These are phyloP conservation scores for Drosophila triauraria DNA, from an alignment of 1,140 invertebrate species.

Conservation along the genomic window DNA sequence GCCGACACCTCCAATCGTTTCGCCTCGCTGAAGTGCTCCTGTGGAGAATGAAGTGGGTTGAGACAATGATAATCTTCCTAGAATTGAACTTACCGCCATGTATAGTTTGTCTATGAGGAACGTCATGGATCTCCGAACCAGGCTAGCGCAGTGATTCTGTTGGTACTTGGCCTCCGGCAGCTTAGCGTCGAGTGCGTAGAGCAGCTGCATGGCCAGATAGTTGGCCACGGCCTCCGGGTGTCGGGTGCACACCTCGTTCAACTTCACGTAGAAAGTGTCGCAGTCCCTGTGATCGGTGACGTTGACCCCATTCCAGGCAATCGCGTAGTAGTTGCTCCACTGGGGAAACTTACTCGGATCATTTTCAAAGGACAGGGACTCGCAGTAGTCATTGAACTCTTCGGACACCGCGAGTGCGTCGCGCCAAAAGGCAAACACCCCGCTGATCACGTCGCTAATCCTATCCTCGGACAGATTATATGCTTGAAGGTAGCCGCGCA, in stretches of 20 bases:
- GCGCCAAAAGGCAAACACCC: constrained; percentile 66
- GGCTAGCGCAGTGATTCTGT: constrained; percentile 68
- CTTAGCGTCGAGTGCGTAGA: constrained; percentile 66
- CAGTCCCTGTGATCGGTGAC: constrained; percentile 7
- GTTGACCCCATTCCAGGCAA: constrained; percentile 55
- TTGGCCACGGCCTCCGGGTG: constrained; percentile 65
- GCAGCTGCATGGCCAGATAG: constrained; percentile 73
- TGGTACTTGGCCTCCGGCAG: constrained; percentile 71
- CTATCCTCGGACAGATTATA: constrained; percentile 47
- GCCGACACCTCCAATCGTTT: constrained; percentile 39
- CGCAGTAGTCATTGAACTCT: constrained; percentile 44
- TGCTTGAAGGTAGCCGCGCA: constrained; percentile 56
- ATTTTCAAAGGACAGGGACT: neutral
- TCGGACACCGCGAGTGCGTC: constrained; percentile 52
- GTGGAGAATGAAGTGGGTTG: neutral
- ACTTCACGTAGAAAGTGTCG: constrained; percentile 48
- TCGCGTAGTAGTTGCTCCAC: constrained; percentile 62
- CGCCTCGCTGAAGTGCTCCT: constrained; percentile 66
- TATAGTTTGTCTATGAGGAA: constrained; percentile 64
- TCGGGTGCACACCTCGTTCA: constrained; percentile 60
- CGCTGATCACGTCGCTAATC: constrained; percentile 35
- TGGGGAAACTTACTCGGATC: constrained; percentile 2
- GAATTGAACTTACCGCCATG: constrained; percentile 31
- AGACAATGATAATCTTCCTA: neutral
- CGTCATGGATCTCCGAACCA: constrained; percentile 22